Base-by-base conservation (phyloP, 92 coral and sea anemone genomes). In the Phenganax subtilis region DNA sequence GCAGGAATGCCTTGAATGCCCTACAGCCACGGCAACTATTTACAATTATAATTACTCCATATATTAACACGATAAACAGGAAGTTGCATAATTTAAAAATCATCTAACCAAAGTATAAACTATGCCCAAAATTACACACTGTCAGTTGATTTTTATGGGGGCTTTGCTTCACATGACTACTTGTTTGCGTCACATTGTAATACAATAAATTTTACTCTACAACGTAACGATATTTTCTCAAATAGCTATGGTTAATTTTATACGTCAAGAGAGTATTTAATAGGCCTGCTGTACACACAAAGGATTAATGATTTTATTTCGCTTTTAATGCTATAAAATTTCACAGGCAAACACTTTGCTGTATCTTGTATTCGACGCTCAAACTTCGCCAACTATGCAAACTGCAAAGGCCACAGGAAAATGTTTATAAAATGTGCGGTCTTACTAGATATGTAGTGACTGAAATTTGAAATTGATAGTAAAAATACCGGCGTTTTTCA, bases 11-110 rank as follows among this genome's bases (percentile, higher is more conserved):
- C 29, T 37, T 68, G 10, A 9, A 68, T 10, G 54, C 9, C 73
- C 47, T 8, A 6, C 29, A 9, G 47, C 52, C 73, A 68, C 3
- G 29, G 20, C 12, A 30, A 68, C 29, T 29, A 68, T 68, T 68
- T 68, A 68, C 73, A 30, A 68, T 30, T 68, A 68, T 28, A 64
- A 64, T 68, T 10, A 68, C 30, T 68, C 47, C 17, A 68, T 8
- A 11, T 53, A 10, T 30, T 30, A 6, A 37, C 2, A 37, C 16
- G 14, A 53, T 68, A 37, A 68, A 68, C 73, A 68, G 73, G 73
- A 68, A 68, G 54, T 68, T 30, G n/a, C 73, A 68, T 30, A 28
- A 68, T 2, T 37, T 37, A 37, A 37, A 37, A 37, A 37, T 5
- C 47, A 37, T 37, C 3, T 5, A 37, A 37, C 47, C 47, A 1